phyloP scores from a whole-genome alignment of 2,113 vertebrate genomes.

The Carassius carassius region DNA sequence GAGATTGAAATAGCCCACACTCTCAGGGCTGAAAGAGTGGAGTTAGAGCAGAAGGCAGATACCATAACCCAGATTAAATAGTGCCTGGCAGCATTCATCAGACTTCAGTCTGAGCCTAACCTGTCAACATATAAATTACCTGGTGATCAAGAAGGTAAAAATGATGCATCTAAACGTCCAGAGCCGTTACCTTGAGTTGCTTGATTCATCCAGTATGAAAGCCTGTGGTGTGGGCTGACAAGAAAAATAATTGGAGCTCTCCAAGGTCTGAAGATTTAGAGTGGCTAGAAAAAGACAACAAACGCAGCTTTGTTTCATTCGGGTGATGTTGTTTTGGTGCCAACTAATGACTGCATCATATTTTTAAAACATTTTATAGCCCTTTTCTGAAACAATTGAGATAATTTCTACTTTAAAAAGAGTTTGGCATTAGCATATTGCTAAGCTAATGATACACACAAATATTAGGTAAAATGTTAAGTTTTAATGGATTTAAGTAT shows the following conservation, averaged over 20 bases:
- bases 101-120: conserved; percentile 19
- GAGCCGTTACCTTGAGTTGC: neutral
- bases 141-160: neutral
- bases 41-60: conserved; percentile 11
- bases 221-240: conserved; percentile 2
- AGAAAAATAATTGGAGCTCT: conserved; percentile 36
- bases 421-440: neutral
- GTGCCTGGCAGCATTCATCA: conserved; percentile 4
- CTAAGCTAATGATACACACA: neutral
- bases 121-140: conserved; percentile 33
- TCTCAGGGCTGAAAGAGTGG: conserved; percentile 20
- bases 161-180: conserved; percentile 18
- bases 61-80: conserved; percentile 7
- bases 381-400: neutral
- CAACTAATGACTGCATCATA: neutral
- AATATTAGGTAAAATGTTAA: neutral
- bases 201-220: conserved; percentile 18
- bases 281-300: neutral
- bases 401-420: neutral
- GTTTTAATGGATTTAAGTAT: neutral
- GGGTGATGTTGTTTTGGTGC: neutral
- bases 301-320: neutral
- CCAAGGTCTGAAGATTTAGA: conserved; percentile 29
- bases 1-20: conserved; percentile 39
- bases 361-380: neutral